Evolutionary conservation across 2,113 vertebrate species (phyloP), one percentile per base, ranked within the genome.

Genomic region (Gymnorhina tibicen): DNA sequence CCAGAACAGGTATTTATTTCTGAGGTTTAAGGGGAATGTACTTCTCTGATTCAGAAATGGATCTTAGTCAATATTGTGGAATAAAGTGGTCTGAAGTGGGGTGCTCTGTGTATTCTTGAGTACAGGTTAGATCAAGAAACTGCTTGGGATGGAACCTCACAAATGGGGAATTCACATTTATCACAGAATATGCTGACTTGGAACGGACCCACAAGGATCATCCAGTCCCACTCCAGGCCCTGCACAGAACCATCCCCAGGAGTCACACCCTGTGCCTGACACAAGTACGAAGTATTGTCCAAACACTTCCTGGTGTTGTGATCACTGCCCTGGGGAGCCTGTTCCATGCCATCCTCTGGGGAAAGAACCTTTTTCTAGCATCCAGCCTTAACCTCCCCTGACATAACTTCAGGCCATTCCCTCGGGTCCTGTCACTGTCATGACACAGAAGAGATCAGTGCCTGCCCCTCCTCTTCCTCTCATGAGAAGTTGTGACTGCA

Each of bases 401-500:
- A 32, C 60, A 35, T 13, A 59, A 0, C 17, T 32, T 27, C 44
- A 59, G 44, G 52, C 32, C 11, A 2, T 42, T 42, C 4, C 44
- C 44, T 32, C 0, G 0, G 21, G 13, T 42, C 42, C 50, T 49
- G 35, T n/a, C 50, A 41, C 14, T 37, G 47, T 46, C 69, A 46
- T 9, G 42, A 49, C 19, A 59, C 52, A 50, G 62, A 10, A 85
- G 26, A 76, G 53, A 42, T 37, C 62, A 50, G 32, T 17, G 37
- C 44, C 37, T 77, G 53, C 6, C 26, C 17, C 17, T 35, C 5
- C 56, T 32, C 17, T 26, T 0, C 52, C 44, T 32, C 32, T 52
- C 53, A 44, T 0, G 0, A 18, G 72, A 68, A 58, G 17, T 1
- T 68, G 37, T 22, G 1, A 27, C 32, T 59, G 62, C 32, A 86